Evolutionary conservation across 2,113 vertebrate genomes (phyloP).

Genomic region (Chaetura pelagica): DNA sequence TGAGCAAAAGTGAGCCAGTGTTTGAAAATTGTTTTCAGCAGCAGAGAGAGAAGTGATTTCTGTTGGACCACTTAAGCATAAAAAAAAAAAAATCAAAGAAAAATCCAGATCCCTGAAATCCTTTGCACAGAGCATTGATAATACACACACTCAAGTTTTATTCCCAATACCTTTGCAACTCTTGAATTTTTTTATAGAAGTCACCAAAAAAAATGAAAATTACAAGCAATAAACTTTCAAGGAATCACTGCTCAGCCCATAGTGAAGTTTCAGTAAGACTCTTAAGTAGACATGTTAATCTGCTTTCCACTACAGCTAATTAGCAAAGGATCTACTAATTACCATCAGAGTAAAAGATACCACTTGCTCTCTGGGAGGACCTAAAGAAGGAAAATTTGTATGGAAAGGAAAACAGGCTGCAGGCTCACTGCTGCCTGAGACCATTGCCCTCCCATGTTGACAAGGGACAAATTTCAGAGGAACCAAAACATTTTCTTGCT

Average conservation of each 20-base stretch:
- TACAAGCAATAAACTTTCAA: background rate
- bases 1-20: background rate
- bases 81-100: background rate
- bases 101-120: background rate
- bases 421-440: background rate
- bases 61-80: background rate
- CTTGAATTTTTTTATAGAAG: background rate
- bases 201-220: background rate
- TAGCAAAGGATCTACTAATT: background rate
- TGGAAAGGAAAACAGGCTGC: background rate
- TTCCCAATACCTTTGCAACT: background rate
- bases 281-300: background rate
- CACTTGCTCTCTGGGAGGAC: background rate
- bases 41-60: background rate
- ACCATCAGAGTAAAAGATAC: background rate
- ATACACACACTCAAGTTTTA: background rate
- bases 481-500: background rate
- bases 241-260: background rate
- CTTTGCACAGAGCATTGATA: background rate
- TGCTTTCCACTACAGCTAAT: constrained; percentile 14
- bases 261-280: background rate
- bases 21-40: background rate
- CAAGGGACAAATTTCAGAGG: background rate
- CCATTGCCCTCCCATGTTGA: background rate
- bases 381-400: background rate